phyloP scores from a whole-genome alignment of 2,888 invertebrate species.

The Calephelis perditalis region DNA sequence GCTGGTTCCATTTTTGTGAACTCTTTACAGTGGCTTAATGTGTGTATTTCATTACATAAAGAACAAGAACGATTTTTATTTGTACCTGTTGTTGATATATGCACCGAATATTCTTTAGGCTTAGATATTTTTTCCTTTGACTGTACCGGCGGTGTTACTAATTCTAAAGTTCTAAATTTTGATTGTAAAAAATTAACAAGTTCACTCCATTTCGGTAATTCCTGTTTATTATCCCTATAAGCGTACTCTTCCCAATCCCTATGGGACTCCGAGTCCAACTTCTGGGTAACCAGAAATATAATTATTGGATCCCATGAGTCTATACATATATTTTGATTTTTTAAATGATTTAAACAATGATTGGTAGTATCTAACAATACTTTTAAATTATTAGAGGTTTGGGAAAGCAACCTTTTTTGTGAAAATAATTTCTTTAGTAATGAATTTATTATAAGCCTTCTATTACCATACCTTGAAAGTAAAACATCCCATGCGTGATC shows the following conservation, averaged over 20 bases:
- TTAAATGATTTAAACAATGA: constrained; percentile 18
- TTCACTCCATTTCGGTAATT: constrained; percentile 22
- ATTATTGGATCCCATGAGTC: constrained; percentile 33
- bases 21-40: constrained; percentile 24
- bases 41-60: constrained; percentile 19
- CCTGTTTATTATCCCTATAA: constrained; percentile 18
- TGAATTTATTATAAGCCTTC: constrained; percentile 27
- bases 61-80: constrained; percentile 16
- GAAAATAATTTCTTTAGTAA: constrained; percentile 28
- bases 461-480: constrained; percentile 28
- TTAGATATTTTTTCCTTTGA: not conserved
- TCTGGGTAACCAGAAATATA: constrained; percentile 30
- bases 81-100: constrained; percentile 3
- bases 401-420: constrained; percentile 25
- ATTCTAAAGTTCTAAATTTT: constrained; percentile 26
- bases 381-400: constrained; percentile 28
- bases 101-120: constrained; percentile 9
- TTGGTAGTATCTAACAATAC: constrained; percentile 27
- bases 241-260: constrained; percentile 29
- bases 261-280: constrained; percentile 31
- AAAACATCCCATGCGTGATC: too few relatives aligned
- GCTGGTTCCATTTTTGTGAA: constrained; percentile 20
- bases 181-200: constrained; percentile 24
- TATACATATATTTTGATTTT: constrained; percentile 26
- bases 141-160: too few relatives aligned